Evolutionary conservation across 1,140 invertebrate species (phyloP), one percentile per base, ranked within the genome.

Genomic region (Maniola jurtina): DNA sequence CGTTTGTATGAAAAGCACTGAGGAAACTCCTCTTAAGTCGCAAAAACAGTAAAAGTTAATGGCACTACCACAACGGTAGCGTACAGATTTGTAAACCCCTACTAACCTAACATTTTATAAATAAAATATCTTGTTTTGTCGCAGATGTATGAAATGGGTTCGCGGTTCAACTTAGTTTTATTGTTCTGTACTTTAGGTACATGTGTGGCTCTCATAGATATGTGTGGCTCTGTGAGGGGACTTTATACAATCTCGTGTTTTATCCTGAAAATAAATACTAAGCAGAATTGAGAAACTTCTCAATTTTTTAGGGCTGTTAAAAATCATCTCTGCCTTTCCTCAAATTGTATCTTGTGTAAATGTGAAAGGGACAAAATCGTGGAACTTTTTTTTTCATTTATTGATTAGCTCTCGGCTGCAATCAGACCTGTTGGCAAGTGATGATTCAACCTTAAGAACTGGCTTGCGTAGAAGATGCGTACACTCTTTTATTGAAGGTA

Each of bases 131-230:
- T 14, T 48, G 13, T 48, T n/a, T 48, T n/a, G 45, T 48, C 13
- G 14, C 45, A 48, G 45, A 14, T 48, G 45, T 15, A 15, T 10
- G 45, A n/a, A 48, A 48, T 48, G 45, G 45, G 45, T 13, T 48
- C 45, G 45, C 45, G 45, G 45, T 48, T 48, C 14, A 48, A 48
- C 45, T 48, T 48, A 14, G 45, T 48, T 48, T 48, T 48, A 48
- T 48, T 48, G 14, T 10, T 14, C 6, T 48, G 45, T 25, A 25
- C 25, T 4, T 25, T n/a, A n/a, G n/a, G n/a, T n/a, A 25, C 25
- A 25, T 48, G 14, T 48, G n/a, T 13, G 38, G 10, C 38, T 15
- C 11, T 48, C n/a, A n/a, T n/a, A n/a, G n/a, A 25, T 4, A 25
- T 48, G 14, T 48, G n/a, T 13, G 38, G 10, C 38, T 15, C 11